These are phyloP conservation scores for Philaenus spumarius DNA, from an alignment of 1,140 invertebrate genomes.

Conservation along the genomic window DNA sequence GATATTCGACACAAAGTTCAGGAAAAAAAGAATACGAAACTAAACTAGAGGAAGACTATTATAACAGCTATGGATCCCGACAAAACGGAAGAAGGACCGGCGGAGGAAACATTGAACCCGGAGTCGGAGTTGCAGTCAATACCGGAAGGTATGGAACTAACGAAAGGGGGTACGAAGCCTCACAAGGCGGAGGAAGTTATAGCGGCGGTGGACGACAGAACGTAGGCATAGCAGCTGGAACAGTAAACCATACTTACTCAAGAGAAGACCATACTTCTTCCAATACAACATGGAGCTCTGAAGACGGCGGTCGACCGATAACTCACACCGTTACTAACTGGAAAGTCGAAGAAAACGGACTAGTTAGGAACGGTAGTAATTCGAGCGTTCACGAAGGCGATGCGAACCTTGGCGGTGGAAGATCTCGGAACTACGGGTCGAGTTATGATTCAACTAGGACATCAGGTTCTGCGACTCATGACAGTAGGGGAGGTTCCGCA, in stretches of 20 bases:
- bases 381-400: constrained; percentile 14
- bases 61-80: constrained; percentile 1
- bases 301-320: constrained; percentile 20
- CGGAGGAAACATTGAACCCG: constrained; percentile 4
- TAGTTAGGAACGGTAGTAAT: constrained; percentile 26
- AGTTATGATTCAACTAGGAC: neutral
- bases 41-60: neutral
- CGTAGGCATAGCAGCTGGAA: neutral
- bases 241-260: constrained; percentile 4
- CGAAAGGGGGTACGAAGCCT: neutral
- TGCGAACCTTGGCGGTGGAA: neutral
- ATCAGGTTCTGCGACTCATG: too few species aligned
- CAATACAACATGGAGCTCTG: constrained; percentile 29
- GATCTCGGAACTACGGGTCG: neutral
- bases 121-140: neutral
- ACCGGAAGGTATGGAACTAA: constrained; percentile 4
- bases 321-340: constrained; percentile 21
- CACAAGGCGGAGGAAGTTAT: neutral
- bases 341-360: constrained; percentile 29
- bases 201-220: too few species aligned
- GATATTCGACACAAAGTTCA: neutral
- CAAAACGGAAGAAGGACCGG: neutral
- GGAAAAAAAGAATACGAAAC: too few species aligned
- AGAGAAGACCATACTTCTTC: constrained; percentile 9
- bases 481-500: too few species aligned